Evolutionary conservation across 2,888 invertebrate genomes (phyloP), one percentile per base, ranked within the genome.

Genomic region (Agonopterix arenella): DNA sequence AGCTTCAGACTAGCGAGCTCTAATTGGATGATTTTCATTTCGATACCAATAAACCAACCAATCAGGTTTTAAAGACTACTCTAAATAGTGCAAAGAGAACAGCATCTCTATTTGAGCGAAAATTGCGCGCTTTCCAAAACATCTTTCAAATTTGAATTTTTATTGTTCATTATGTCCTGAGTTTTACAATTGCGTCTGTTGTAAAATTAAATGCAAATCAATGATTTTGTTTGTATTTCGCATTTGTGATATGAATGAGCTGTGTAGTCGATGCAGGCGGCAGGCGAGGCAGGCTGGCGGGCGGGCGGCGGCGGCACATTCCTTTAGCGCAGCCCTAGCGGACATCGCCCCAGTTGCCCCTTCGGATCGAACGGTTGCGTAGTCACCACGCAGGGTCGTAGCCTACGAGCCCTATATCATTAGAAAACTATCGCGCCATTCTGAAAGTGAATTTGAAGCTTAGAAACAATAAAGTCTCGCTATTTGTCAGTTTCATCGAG

Each of bases 251-350:
- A 50, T 48, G 48, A 36, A 11, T 50, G 48, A 47, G 54, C 50
- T 48, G 51, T 45, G 52, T 52, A 55, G 53, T 60, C 52, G 49
- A 52, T 55, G 55, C 55, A 10, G 53, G 58, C 63, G 57, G 59
- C 57, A 57, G 53, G 61, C 59, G 47, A 57, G 53, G 61, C 59
- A 44, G 16, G 40, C 45, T 50, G 11, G 43, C 49, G 52, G 43
- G 40, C 40, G 48, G 55, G 58, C 66, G 61, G 69, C 64, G 64
- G 68, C 72, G 72, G 70, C 81, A 74, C 84, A 82, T 80, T 83
- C 84, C 82, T 79, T 73, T 80, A 80, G 84, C 89, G 82, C 88
- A 84, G 85, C 86, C 84, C 90, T 86, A 82, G 77, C 80, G 79
- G 84, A 78, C 82, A 80, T 80, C 85, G 85, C 76, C 79, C 83